phyloP scores from a whole-genome alignment of 2,888 invertebrate genomes.

The Agrotis segetum region DNA sequence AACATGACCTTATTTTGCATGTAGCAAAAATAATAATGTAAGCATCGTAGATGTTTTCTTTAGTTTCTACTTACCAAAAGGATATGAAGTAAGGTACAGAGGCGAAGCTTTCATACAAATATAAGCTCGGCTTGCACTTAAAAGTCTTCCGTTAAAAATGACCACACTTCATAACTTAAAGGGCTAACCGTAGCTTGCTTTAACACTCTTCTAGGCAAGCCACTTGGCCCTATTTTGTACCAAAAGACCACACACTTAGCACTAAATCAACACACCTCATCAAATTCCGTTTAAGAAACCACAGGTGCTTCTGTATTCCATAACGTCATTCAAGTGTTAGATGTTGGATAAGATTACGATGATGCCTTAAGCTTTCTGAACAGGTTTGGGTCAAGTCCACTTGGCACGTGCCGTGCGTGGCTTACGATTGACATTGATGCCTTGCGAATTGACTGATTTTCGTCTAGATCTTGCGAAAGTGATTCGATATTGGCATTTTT shows the following conservation, averaged over 20 bases:
- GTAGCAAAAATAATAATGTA: neutral
- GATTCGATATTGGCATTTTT: constrained; percentile 15
- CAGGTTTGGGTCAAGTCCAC: constrained; percentile 60
- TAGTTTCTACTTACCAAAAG: neutral
- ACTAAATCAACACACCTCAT: neutral
- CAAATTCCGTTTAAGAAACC: constrained; percentile 6
- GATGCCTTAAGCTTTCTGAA: constrained; percentile 46
- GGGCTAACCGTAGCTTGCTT: no score
- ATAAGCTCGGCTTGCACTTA: no score
- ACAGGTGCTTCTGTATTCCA: constrained; percentile 34
- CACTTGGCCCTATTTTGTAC: neutral
- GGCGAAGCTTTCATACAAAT: no score
- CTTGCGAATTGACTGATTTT: constrained; percentile 13
- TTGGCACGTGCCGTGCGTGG: constrained; percentile 48
- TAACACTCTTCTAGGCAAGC: no score
- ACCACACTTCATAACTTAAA: no score
- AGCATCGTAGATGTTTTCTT: neutral
- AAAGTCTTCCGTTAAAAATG: no score
- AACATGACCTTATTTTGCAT: neutral
- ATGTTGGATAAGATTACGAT: constrained; percentile 51
- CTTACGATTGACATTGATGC: constrained; percentile 33
- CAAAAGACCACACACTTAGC: constrained; percentile 23
- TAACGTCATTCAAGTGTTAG: constrained; percentile 35
- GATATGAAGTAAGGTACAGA: neutral
- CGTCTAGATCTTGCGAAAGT: constrained; percentile 23